Percentiles rank a stretch among this genome's conserved stretches.
phyloP scores from a whole-genome alignment of 2,797 vertebrate species.

The Sparidentex hasta region DNA sequence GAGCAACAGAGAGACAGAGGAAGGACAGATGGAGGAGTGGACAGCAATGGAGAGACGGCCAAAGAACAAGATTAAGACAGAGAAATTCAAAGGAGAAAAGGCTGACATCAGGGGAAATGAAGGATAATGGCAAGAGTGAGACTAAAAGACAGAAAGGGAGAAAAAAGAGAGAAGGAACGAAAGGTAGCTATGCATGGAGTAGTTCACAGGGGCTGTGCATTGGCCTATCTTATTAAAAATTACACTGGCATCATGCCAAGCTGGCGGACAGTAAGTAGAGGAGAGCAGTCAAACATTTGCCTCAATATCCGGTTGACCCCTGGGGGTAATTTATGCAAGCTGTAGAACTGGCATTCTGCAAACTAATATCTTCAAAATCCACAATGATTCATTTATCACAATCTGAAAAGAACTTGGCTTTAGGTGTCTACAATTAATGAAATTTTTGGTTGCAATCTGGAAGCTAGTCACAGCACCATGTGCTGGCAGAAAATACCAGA shows the following conservation, averaged over 20 bases:
- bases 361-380: conserved; percentile 79
- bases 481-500: conserved; percentile 69
- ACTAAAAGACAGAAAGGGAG: conserved; percentile 3
- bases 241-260: conserved; percentile 57
- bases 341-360: conserved; percentile 57
- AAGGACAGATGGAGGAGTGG: conserved; percentile 51
- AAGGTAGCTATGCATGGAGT: conserved; percentile 26
- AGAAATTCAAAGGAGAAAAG: conserved; percentile 44
- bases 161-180: conserved; percentile 46
- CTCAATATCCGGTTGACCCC: conserved; percentile 75
- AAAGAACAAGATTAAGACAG: conserved; percentile 60
- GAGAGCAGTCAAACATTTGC: conserved; percentile 65
- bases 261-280: conserved; percentile 55
- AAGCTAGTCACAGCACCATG: conserved; percentile 65
- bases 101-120: conserved; percentile 38
- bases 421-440: conserved; percentile 73
- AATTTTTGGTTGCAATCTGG: conserved; percentile 70
- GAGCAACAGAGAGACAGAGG: conserved; percentile 17
- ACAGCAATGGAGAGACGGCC: conserved; percentile 41
- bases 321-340: conserved; percentile 77
- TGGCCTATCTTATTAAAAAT: conserved; percentile 61
- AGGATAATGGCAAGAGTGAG: conserved; percentile 17
- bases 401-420: conserved; percentile 75
- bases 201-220: conserved; percentile 43
- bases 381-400: conserved; percentile 78